Base-by-base conservation (phyloP, 2,888 invertebrate genomes). In the Pseudococcus viburni region DNA sequence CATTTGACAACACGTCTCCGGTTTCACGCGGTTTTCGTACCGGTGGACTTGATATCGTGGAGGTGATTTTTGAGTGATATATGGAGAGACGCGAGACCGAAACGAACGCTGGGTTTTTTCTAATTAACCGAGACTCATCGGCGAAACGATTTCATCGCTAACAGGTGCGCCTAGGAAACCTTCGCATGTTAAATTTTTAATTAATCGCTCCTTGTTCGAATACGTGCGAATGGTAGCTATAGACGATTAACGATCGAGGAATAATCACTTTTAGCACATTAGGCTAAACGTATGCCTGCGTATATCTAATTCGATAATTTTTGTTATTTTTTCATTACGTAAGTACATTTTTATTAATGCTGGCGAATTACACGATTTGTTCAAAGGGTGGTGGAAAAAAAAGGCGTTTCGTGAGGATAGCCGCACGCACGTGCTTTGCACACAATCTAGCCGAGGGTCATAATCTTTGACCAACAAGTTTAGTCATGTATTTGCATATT, bases 401-500 rank as follows among this genome's bases (percentile, higher is more conserved):
- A 39, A 39, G 77, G 39, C 77, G 77, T 39, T 77, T 33, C 39
- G 39, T 77, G 77, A 77, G 77, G 77, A 77, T 77, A 77, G 77
- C 77, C 77, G 39, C 77, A 64, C n/a, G 77, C 77, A 77, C 77
- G 77, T 77, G 77, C 77, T 77, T 19, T 39, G 39, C 12, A 17
- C 39, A 33, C 19, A 39, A 33, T 33, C 39, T 12, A 17, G 17
- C 55, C 55, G 55, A 77, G 77, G 77, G 77, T 77, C 77, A 77
- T 77, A 77, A 77, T 77, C 77, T 39, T 77, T 77, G 77, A 77
- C 77, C 77, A 39, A 39, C 77, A 39, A 77, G 77, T 77, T 39
- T 77, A 39, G 77, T 77, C 77, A 77, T 77, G 77, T 64, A 77
- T 77, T 77, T 77, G 77, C 77, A 77, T 77, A 77, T 39, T 64